phyloP scores from a whole-genome alignment of 2,113 vertebrate species.

The Cottus gobio region DNA sequence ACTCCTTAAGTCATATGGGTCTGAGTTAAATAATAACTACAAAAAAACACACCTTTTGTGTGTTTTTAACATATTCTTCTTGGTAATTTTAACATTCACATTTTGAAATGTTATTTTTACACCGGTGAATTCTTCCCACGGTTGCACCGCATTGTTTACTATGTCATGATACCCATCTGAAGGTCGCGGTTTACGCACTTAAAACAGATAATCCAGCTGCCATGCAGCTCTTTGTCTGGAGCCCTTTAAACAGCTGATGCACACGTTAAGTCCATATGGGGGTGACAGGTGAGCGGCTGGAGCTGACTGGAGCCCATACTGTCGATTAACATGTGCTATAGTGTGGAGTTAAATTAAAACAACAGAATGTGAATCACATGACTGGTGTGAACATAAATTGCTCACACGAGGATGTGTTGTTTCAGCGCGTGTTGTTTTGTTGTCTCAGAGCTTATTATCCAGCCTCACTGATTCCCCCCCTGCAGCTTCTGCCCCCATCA shows the following conservation, averaged over 20 bases:
- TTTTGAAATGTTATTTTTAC: not conserved
- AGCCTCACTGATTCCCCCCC: not conserved
- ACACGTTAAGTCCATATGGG: slow-evolving; percentile 34
- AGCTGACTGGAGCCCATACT: not conserved
- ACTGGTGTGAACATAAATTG: not conserved
- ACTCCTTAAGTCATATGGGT: not conserved
- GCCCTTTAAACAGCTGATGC: slow-evolving; percentile 40
- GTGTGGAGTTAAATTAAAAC: too few relatives aligned
- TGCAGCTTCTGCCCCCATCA: slow-evolving; percentile 2
- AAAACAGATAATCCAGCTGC: slow-evolving; percentile 44
- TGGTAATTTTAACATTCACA: not conserved
- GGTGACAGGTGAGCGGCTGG: slow-evolving; percentile 48
- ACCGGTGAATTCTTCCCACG: not conserved
- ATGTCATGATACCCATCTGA: slow-evolving; percentile 13
- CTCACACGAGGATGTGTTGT: not conserved
- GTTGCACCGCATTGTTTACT: not conserved
- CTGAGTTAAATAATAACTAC: not conserved
- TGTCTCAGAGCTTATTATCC: slow-evolving; percentile 12
- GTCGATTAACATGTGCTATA: not conserved
- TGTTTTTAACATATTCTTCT: not conserved
- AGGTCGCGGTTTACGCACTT: slow-evolving; percentile 48
- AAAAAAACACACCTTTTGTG: too few relatives aligned
- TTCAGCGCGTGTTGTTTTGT: not conserved
- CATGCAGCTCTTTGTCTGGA: slow-evolving; percentile 31
- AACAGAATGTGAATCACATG: not conserved